phyloP scores from a whole-genome alignment of 2,113 vertebrate genomes.

The Grammomys dolichurus region DNA sequence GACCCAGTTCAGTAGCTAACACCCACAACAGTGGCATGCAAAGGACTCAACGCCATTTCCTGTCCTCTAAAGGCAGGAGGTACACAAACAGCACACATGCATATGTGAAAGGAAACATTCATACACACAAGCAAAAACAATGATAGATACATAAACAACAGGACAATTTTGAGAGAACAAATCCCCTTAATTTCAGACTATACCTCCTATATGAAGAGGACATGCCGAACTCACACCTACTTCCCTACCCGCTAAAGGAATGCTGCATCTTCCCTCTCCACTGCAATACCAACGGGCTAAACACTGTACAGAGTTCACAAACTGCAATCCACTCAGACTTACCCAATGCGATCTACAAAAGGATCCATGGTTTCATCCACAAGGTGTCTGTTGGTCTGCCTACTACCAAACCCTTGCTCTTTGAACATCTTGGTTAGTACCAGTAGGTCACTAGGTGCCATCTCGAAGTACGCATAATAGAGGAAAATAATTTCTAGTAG shows the following conservation, averaged over 20 bases:
- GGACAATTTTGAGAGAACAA: not conserved
- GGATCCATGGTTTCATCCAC: constrained; percentile 97
- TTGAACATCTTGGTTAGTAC: constrained; percentile 95
- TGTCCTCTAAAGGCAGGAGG: not conserved
- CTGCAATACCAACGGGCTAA: not conserved
- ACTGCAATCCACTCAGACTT: constrained; percentile 65
- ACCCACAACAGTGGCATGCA: not conserved
- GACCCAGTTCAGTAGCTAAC: not conserved
- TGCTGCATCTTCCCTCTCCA: not conserved
- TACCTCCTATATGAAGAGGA: not conserved
- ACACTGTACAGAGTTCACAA: not conserved
- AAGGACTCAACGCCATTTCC: not conserved
- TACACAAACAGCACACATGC: not conserved
- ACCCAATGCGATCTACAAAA: constrained; percentile 96
- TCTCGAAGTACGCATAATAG: constrained; percentile 98
- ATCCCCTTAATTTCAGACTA: not conserved
- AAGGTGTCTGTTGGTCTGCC: constrained; percentile 96
- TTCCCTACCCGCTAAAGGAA: not conserved
- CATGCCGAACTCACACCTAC: not conserved
- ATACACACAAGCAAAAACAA: not conserved
- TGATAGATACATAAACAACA: not conserved
- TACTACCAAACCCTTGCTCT: constrained; percentile 95
- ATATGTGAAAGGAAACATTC: too few species aligned
- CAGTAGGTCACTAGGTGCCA: constrained; percentile 92
- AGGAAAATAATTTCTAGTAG: constrained; percentile 97